Evolutionary conservation across 1,140 invertebrate genomes (phyloP), one percentile per base, ranked within the genome.

Genomic region (Tetragnatha versicolor): DNA sequence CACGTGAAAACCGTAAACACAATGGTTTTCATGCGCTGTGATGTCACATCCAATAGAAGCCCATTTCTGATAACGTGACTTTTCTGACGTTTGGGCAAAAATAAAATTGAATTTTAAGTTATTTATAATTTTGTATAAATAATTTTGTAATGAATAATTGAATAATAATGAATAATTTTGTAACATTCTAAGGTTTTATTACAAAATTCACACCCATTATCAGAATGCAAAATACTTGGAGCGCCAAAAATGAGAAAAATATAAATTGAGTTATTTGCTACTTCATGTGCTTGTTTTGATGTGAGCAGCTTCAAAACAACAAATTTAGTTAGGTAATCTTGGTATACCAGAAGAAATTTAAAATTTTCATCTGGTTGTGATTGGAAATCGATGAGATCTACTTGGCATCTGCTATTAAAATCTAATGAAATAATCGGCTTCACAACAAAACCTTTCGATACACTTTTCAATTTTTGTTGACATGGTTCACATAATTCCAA

Each of bases 321-420:
- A 82, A 87, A 88, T 82, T 88, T 88, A 0, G 85, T 88, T 29
- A 87, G 81, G 79, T 88, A 85, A 70, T 87, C 85, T 83, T 87
- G 86, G 81, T 88, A 88, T 17, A 86, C 82, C 45, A 88, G 79
- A 66, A 88, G 84, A 80, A 85, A 88, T 80, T 85, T 86, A 73
- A 77, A 87, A 1, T 85, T 81, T 27, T 83, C 82, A 84, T 88
- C 86, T 47, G 83, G 79, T 55, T 85, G 81, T 33, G 84, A 83
- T 80, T 88, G 87, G 37, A 85, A 79, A 81, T 88, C 86, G 51
- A 88, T 88, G 6, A 88, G 78, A 81, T 88, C 87, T 14, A 88
- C 83, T 84, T 88, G 86, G 79, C 85, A 86, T 47, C 81, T 79
- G 31, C 25, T 53, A 65, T 80, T 75, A 25, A 80, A 53, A 66